A percentile compares a stretch with the other conserved stretches of the same genome.
Conservation (phyloP, 1,140 invertebrate species). For the Temnothorax curvispinosus region DNA sequence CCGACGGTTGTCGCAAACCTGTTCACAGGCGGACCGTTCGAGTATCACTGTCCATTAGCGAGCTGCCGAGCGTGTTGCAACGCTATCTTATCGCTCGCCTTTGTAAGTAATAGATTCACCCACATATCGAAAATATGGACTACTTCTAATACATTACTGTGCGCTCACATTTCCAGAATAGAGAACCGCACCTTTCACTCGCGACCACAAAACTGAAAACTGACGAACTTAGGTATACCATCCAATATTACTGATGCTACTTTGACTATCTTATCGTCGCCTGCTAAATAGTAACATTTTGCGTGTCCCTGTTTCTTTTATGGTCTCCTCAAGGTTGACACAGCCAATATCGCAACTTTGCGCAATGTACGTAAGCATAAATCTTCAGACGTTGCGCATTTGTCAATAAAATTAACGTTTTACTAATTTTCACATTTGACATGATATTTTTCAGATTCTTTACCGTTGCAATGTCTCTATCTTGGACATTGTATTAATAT, state of each 20-base stretch:
- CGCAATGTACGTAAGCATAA: not conserved
- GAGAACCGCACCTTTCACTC: not conserved
- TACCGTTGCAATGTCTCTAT: not conserved
- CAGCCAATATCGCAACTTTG: not conserved
- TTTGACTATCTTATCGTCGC: not conserved
- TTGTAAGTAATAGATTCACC: not conserved
- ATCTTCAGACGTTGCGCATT: not conserved
- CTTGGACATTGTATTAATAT: not conserved
- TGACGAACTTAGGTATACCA: not conserved
- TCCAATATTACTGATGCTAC: not conserved
- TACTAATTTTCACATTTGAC: not conserved
- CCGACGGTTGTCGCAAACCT: constrained; percentile 8
- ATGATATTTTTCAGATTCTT: not conserved
- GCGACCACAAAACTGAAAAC: not conserved
- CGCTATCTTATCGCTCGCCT: constrained; percentile 46
- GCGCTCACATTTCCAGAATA: not conserved
- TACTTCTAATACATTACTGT: not conserved
- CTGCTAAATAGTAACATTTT: not conserved
- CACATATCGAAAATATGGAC: not conserved
- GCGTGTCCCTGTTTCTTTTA: not conserved
- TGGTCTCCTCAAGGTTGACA: not conserved
- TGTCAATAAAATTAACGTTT: not conserved
- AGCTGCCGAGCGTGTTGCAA: not conserved
- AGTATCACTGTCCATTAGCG: constrained; percentile 11
- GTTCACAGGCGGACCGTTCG: not conserved